Evolutionary conservation across 2,113 vertebrate genomes (phyloP).

Genomic region (Gallinago paraguaiae): DNA sequence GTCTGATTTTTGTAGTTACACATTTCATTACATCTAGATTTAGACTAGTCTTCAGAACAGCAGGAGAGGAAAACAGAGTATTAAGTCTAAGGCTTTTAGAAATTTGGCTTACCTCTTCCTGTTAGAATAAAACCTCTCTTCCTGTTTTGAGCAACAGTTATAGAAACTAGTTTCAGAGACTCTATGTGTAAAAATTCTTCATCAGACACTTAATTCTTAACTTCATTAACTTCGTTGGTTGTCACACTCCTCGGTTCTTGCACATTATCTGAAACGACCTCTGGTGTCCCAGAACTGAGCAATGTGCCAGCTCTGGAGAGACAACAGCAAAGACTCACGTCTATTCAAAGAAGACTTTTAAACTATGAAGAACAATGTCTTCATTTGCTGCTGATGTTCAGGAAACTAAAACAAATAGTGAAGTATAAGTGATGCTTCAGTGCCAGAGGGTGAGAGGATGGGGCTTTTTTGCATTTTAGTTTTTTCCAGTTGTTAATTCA

Average conservation of each 20-base stretch:
- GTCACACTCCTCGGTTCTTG: background rate
- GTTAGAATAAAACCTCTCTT: background rate
- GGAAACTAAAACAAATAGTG: background rate
- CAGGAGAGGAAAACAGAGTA: background rate
- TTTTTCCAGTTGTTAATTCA: background rate
- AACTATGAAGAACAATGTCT: background rate
- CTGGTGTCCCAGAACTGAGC: background rate
- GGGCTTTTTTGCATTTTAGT: background rate
- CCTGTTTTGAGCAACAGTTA: background rate
- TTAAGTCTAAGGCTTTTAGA: background rate
- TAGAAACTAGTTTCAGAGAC: background rate
- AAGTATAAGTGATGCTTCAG: background rate
- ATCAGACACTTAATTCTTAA: background rate
- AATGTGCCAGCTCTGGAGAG: background rate
- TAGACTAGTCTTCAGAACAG: background rate
- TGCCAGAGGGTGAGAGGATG: background rate
- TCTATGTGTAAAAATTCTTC: background rate
- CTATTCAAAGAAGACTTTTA: background rate
- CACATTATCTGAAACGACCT: background rate
- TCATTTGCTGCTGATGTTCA: background rate
- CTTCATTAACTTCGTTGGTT: background rate
- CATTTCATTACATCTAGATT: background rate
- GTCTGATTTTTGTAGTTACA: background rate
- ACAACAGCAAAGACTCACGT: background rate
- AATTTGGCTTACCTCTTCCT: slow-evolving; percentile 28